Evolutionary conservation across 2,797 vertebrate species (phyloP).

Genomic region (Microctenopoma lineatum): DNA sequence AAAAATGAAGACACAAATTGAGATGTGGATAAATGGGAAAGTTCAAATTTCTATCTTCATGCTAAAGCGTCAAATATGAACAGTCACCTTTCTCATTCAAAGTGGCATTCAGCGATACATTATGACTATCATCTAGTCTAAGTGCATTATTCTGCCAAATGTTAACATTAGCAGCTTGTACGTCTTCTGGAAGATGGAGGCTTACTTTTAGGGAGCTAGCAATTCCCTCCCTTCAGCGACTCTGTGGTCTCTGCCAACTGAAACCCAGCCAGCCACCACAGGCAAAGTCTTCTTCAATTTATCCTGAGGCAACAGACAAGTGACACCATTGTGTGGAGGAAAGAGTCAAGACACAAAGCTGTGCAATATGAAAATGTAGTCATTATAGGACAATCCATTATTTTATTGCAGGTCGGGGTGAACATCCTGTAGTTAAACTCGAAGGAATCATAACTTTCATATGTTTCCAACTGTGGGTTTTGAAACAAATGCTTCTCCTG

Average conservation of each 20-base stretch:
- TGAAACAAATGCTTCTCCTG: not conserved
- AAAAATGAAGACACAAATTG: not conserved
- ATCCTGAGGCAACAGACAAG: constrained; percentile 71
- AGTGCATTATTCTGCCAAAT: constrained; percentile 16
- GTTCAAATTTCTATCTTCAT: too few species aligned
- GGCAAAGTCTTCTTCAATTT: constrained; percentile 57
- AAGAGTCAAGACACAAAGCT: constrained; percentile 49
- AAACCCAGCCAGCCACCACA: constrained; percentile 63
- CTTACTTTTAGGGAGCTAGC: constrained; percentile 40
- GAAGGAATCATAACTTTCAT: constrained; percentile 4
- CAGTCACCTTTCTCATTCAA: not conserved
- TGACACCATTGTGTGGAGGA: constrained; percentile 66
- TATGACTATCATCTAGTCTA: constrained; percentile 11
- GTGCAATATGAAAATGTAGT: constrained; percentile 38
- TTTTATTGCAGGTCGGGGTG: constrained; percentile 3
- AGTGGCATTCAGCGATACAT: constrained; percentile 1
- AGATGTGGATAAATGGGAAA: too few species aligned
- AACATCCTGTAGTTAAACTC: constrained; percentile 10
- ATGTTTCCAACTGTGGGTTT: not conserved
- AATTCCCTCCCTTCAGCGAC: constrained; percentile 46
- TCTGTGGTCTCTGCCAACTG: constrained; percentile 54
- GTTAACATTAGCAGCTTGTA: constrained; percentile 23
- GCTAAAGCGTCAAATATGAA: not conserved
- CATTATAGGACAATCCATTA: constrained; percentile 29
- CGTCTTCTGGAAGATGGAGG: constrained; percentile 15